phyloP scores from a whole-genome alignment of 2,113 vertebrate species.

The Diadophis punctatus region DNA sequence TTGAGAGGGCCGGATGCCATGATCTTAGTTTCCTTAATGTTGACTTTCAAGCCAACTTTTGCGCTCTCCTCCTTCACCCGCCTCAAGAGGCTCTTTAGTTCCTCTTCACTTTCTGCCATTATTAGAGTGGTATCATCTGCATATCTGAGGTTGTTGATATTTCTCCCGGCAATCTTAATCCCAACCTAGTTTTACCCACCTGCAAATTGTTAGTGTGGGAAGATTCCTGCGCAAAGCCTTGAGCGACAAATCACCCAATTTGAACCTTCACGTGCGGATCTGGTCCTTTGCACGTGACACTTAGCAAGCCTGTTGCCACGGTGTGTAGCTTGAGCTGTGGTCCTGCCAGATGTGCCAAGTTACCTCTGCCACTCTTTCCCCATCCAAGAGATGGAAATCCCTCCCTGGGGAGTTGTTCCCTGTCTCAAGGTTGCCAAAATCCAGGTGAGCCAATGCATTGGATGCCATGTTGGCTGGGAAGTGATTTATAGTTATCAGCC shows the following conservation, averaged over 20 bases:
- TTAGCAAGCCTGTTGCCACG: background rate
- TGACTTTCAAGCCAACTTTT: too few relatives aligned
- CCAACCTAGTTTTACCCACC: too few relatives aligned
- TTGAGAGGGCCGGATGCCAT: too few relatives aligned
- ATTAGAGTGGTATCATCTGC: too few relatives aligned
- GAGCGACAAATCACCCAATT: background rate
- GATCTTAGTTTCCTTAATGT: too few relatives aligned
- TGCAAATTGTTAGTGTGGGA: too few relatives aligned
- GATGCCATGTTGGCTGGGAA: conserved; percentile 17
- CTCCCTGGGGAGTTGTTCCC: background rate
- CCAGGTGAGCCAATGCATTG: conserved; percentile 12
- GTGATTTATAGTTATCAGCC: conserved; percentile 53
- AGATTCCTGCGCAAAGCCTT: background rate
- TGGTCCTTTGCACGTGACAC: background rate
- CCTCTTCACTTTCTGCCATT: too few relatives aligned
- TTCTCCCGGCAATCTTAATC: too few relatives aligned
- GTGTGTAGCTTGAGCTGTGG: background rate
- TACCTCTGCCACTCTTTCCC: background rate
- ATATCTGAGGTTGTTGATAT: too few relatives aligned
- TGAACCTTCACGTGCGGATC: background rate
- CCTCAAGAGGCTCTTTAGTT: too few relatives aligned
- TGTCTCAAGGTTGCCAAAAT: background rate
- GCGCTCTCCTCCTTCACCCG: too few relatives aligned
- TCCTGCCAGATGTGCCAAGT: too few relatives aligned
- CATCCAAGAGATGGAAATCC: background rate